Evolutionary conservation across 2,888 invertebrate genomes (phyloP), one percentile per base, ranked within the genome.

Genomic region (Heterodera filipjevi): DNA sequence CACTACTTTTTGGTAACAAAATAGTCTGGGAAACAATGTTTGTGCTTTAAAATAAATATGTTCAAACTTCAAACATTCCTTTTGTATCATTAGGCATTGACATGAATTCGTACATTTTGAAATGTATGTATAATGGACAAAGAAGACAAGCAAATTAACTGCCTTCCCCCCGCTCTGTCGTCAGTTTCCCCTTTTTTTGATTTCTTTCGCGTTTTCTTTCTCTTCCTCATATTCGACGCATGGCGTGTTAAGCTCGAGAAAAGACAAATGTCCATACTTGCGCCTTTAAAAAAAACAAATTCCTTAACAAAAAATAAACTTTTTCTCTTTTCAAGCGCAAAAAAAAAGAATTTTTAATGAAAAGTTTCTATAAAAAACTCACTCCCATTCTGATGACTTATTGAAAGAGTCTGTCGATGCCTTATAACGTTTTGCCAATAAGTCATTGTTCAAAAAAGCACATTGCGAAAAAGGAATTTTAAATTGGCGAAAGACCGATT

Each of bases 321-420:
- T 14, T 14, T 49, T n/a, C n/a, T n/a, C n/a, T n/a, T n/a, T n/a
- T n/a, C n/a, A 49, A 49, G 19, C 49, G 19, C 16, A 14, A 70
- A 70, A 70, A 70, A 70, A n/a, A n/a, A n/a, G n/a, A n/a, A 44
- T 44, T 44, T 71, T 71, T 71, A 3, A 71, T 14, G 10, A 71
- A 71, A 71, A 33, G 14, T 39, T 39, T n/a, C n/a, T n/a, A n/a
- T n/a, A n/a, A n/a, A 39, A 39, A 73, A 73, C 33, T n/a, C n/a
- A 75, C 75, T 10, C 64, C 75, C 75, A 75, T 35, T 59, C 75
- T 14, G 59, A 19, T 6, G 75, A 75, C 32, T 75, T 75, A 27
- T 75, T 75, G 46, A 75, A 75, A 8, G 75, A 75, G 66, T 75
- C 75, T 30, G 75, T 53, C 46, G 68, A 6, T 10, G 75, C 75